Base-by-base conservation (phyloP, 2,113 vertebrate genomes). In the Chloropsis hardwickii region DNA sequence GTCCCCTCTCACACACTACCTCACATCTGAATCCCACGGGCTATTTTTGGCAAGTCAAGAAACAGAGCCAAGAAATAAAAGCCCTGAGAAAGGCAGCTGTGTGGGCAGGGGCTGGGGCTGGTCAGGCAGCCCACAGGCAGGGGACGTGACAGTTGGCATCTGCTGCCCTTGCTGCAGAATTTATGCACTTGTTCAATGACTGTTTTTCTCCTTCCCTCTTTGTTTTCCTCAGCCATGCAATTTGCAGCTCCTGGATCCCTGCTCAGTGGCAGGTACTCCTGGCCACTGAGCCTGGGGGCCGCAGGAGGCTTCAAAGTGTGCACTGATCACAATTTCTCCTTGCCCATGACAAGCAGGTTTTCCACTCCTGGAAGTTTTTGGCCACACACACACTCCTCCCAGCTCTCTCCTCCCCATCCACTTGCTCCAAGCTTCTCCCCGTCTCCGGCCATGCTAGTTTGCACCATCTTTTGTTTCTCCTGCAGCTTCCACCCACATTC, bases 281-380 rank as follows among this genome's bases (percentile, higher is more conserved):
- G 5, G 8, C 16, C 39, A 8, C 27, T 2, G 1, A 48, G 60
- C 14, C 44, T 60, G 27, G 20, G 25, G 22, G 3, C 42, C 65
- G 29, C 4, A 1, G 18, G 22, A 45, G 28, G 7, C 6, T 79
- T 45, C 33, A 15, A 39, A 47, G 21, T 28, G 16, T 44, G 40
- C 50, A 24, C 20, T 3, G 18, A 29, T 19, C 22, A 5, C 1
- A 1, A 5, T 40, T 62, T 53, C 21, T 27, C 48, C 12, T 47
- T 4, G 11, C 29, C 27, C 0, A 0, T 25, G 28, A 88, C 0
- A 0, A 53, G 33, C 11, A 11, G 14, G 2, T 1, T 60, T 82
- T 61, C 54, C 31, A 18, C 28, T 77, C n/a, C 58, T 17, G 17
- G 45, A 69, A 12, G 11, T 5, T 72, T 78, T 33, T 1, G 1